Percentiles rank a stretch among this genome's conserved stretches.
These are phyloP conservation scores for Atrina japonica DNA, from an alignment of 2,888 invertebrate species.

Conservation along the genomic window DNA sequence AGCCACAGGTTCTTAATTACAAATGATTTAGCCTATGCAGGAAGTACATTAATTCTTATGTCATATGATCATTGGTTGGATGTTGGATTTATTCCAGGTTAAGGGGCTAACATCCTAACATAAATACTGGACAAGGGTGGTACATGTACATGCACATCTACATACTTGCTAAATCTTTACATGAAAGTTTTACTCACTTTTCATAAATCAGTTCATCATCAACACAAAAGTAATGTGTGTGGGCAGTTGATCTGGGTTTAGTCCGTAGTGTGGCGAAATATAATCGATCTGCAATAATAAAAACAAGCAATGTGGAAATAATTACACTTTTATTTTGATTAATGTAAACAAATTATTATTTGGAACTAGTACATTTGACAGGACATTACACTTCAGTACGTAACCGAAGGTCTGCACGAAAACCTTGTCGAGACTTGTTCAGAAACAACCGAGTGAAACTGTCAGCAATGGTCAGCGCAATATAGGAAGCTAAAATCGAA, in stretches of 20 bases:
- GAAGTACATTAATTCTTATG: too few species aligned
- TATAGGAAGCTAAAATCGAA: neutral
- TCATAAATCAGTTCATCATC: conserved; percentile 95
- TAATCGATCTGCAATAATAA: conserved; percentile 87
- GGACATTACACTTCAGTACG: conserved; percentile 9
- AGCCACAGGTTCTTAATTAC: too few species aligned
- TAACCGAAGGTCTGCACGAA: conserved; percentile 4
- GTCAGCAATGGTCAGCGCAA: too few species aligned
- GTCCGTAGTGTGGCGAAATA: conserved; percentile 94
- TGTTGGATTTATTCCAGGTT: too few species aligned
- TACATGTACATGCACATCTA: too few species aligned
- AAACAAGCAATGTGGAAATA: neutral
- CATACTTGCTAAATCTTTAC: neutral
- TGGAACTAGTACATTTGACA: neutral
- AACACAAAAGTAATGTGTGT: conserved; percentile 93
- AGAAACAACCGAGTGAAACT: conserved; percentile 18
- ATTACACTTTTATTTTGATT: too few species aligned
- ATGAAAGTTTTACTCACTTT: conserved; percentile 82
- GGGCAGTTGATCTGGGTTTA: conserved; percentile 89
- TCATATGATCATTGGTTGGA: too few species aligned
- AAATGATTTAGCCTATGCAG: too few species aligned
- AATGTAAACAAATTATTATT: too few species aligned
- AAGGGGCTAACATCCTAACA: too few species aligned
- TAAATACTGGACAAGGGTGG: too few species aligned
- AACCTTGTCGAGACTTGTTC: conserved; percentile 42